Conservation (phyloP, 2,888 invertebrate species). For the Nomada goodeniana region DNA sequence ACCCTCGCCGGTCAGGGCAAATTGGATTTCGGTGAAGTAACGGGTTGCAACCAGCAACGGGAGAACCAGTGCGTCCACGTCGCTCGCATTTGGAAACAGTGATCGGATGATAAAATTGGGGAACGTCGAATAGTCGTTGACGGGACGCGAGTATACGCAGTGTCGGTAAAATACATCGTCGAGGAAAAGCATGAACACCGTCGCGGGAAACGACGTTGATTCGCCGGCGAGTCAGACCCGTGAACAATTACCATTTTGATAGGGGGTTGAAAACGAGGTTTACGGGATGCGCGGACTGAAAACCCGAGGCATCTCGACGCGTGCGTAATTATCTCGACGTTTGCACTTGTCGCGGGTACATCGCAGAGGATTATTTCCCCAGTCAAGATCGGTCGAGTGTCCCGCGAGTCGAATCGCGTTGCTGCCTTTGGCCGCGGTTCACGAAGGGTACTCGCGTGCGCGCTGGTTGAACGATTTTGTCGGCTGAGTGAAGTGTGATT, state of each 20-base stretch:
- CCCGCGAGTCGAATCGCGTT: constrained; percentile 18
- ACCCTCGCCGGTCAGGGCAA: not conserved
- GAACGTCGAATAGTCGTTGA: not conserved
- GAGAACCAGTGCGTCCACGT: constrained; percentile 7
- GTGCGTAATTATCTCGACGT: constrained; percentile 29
- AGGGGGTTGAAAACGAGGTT: constrained; percentile 9
- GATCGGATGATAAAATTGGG: constrained; percentile 7
- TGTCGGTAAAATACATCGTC: not conserved
- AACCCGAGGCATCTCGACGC: constrained; percentile 12
- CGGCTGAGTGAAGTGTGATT: constrained; percentile 57
- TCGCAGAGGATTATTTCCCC: constrained; percentile 17
- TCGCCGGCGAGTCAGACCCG: constrained; percentile 28
- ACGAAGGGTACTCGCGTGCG: constrained; percentile 36
- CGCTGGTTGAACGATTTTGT: constrained; percentile 44
- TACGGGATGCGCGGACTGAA: constrained; percentile 32
- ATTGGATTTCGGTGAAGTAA: constrained; percentile 30
- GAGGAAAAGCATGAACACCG: constrained; percentile 13
- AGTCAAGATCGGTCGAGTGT: constrained; percentile 30
- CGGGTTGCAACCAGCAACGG: too few relatives aligned
- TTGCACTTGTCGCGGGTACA: constrained; percentile 7
- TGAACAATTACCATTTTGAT: constrained; percentile 41
- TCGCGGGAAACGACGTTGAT: constrained; percentile 6
- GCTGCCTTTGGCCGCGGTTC: not conserved
- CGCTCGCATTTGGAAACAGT: constrained; percentile 38
- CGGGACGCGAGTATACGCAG: constrained; percentile 19